Conservation (phyloP, 2,113 vertebrate species). For the Cephalopterus ornatus region DNA sequence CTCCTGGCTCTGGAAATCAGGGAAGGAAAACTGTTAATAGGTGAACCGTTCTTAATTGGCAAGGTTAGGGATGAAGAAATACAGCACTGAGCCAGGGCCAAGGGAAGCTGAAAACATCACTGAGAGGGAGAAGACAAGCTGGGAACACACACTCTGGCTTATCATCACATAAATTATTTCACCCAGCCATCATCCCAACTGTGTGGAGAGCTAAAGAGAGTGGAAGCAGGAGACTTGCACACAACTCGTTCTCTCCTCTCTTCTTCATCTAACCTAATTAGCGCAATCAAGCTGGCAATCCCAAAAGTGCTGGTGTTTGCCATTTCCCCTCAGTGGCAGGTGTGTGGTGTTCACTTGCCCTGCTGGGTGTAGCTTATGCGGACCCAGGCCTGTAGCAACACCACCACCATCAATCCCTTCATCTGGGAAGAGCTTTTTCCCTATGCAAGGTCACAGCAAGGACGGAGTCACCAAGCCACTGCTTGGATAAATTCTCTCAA, state of each 20-base stretch:
- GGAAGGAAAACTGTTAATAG: conserved; percentile 35
- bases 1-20: conserved; percentile 82
- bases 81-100: background rate
- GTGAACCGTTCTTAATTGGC: background rate
- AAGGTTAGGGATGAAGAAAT: background rate
- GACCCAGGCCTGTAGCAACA: background rate
- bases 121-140: background rate
- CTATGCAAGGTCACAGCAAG: background rate
- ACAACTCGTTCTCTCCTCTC: background rate
- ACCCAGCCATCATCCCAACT: background rate
- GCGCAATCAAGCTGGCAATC: background rate
- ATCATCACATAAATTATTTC: background rate
- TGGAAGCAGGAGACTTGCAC: background rate
- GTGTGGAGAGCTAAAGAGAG: background rate
- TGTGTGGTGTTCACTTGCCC: background rate
- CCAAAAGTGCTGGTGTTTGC: background rate
- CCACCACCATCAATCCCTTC: background rate
- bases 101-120: background rate
- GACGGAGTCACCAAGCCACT: background rate
- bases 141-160: background rate
- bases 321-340: background rate
- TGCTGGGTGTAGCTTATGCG: background rate
- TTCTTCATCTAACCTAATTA: background rate
- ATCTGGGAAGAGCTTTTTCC: background rate
- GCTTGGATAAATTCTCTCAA: background rate